A percentile compares a stretch with the other conserved stretches of the same genome.
phyloP scores from a whole-genome alignment of 2,888 invertebrate genomes.

The Chloromyia formosa region DNA sequence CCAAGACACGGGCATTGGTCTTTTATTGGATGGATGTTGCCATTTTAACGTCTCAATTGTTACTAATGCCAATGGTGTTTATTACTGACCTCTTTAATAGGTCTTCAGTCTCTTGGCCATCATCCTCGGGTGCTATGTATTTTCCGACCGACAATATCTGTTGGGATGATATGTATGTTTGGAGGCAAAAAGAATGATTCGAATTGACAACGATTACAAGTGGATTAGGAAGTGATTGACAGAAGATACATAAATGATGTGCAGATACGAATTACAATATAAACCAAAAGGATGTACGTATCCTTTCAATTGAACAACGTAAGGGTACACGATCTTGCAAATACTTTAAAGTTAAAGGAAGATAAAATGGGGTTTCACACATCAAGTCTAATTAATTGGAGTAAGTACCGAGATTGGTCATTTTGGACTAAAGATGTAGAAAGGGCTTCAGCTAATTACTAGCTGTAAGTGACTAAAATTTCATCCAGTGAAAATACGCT shows the following conservation, averaged over 20 bases:
- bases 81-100: conserved; percentile 39
- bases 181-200: background rate
- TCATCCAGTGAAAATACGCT: too few relatives aligned
- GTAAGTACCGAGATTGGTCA: too few relatives aligned
- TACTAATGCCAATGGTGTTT: conserved; percentile 44
- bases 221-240: conserved; percentile 22
- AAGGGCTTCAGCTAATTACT: too few relatives aligned
- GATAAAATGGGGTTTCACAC: too few relatives aligned
- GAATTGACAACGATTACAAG: conserved; percentile 34
- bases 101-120: conserved; percentile 5
- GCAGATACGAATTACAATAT: background rate
- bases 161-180: conserved; percentile 27
- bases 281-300: too few relatives aligned
- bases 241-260: background rate
- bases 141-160: background rate
- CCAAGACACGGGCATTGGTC: conserved; percentile 24
- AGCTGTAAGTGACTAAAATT: too few relatives aligned
- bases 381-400: too few relatives aligned
- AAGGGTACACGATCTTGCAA: too few relatives aligned
- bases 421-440: too few relatives aligned
- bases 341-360: too few relatives aligned
- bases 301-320: too few relatives aligned
- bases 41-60: conserved; percentile 49
- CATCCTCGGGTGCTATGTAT: background rate
- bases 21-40: conserved; percentile 38